Base-by-base conservation (phyloP, 1,140 invertebrate species). In the Brachionus sp. region DNA sequence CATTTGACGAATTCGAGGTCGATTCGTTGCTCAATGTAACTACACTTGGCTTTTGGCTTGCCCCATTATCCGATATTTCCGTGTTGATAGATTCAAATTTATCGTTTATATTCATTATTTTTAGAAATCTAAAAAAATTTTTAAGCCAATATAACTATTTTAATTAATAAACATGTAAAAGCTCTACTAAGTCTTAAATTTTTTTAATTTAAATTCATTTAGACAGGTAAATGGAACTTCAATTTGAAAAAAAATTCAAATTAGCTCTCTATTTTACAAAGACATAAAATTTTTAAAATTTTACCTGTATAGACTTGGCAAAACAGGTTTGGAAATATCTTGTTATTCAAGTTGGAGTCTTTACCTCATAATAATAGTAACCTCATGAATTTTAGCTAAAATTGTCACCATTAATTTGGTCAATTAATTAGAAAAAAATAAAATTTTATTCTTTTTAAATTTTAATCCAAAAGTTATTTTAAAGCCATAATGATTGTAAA, bases 161-260 rank as follows among this genome's bases (percentile, higher is more conserved):
- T 57, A 57, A 57, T 57, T 57, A 57, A 25, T 7, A 57, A 57
- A 57, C 16, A 57, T 57, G 50, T 1, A 57, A 57, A 57, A 57
- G 9, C 50, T 57, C 16, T 23, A 57, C n/a, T 19, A 13, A 70
- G 7, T 12, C 16, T 16, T 37, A 42, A 70, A 70, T 70, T 70
- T 66, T 66, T 10, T 25, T n/a, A 33, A 35, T 66, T 37, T 33
- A 37, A n/a, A 66, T 37, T 35, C 64, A 66, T 66, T 33, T 66
- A 66, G 64, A 66, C 64, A 66, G 64, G 64, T 66, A 66, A 66
- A 66, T 66, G 64, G 64, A 66, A 66, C 66, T 9, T 39, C 10
- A 70, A 37, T 37, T 70, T 70, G 19, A 29, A 64, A 42, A 57
- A 57, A 57, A 57, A 19, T 19, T 19, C 19, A 57, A 57, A 57